Evolutionary conservation across 2,888 invertebrate genomes (phyloP), one percentile per base, ranked within the genome.

Genomic region (Alsophila aescularia): DNA sequence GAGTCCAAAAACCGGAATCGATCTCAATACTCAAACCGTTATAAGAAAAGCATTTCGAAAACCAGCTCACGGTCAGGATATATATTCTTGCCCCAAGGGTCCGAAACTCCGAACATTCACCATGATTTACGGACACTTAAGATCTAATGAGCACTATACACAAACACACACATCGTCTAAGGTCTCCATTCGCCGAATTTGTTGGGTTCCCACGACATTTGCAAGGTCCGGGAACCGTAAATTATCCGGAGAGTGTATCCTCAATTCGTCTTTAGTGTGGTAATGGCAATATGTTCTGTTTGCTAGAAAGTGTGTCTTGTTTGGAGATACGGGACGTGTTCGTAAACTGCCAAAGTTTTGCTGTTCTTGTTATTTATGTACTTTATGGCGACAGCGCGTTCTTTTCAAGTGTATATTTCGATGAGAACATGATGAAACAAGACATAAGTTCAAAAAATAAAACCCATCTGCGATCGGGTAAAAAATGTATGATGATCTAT

Each of bases 61-160:
- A n/a, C n/a, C n/a, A 27, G 27, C 8, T 27, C 27, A 6, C 27
- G 8, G 8, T 27, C 8, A 27, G 27, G 27, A 27, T 9, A 27
- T 8, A 21, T 2, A 34, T 10, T 16, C 1, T 15, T 2, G 10
- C 10, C 41, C 49, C 27, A 18, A 50, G 12, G 42, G 42, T 42
- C 31, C 34, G n/a, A 8, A 14, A 36, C 36, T 42, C 31, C 34
- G n/a, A 8, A 14, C 14, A n/a, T 16, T 16, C 15, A n/a, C 27
- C 6, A 4, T 36, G 36, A 42, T 12, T 50, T 50, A 50, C 42
- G n/a, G 31, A 2, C 21, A 1, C 15, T 32, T 15, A 37, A 32
- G 9, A 6, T 13, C 37, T 51, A 29, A 47, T 52, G 52, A 52
- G 35, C 27, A 13, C 52, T 41, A 47, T 35, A 52, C 24, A 43